Percentiles rank a stretch among this genome's conserved stretches.
phyloP scores from a whole-genome alignment of 2,113 vertebrate species.

The Syrmaticus mikado region DNA sequence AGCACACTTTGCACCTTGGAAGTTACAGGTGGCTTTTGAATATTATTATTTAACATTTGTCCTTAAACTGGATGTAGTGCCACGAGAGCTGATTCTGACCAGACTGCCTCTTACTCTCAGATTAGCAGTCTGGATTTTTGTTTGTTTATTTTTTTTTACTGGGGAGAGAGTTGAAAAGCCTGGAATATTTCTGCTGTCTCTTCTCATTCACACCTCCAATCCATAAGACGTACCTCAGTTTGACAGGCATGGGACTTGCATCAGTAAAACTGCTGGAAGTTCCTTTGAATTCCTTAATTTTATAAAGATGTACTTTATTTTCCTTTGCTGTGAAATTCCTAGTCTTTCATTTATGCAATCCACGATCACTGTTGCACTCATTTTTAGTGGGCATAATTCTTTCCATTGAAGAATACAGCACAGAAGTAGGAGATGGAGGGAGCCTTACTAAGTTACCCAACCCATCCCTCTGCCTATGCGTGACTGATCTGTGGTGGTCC shows the following conservation, averaged over 20 bases:
- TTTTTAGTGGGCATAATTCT: background rate
- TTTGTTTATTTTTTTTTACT: background rate
- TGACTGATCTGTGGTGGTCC: background rate
- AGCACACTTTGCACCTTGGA: background rate
- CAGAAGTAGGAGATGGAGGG: background rate
- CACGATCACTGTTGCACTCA: background rate
- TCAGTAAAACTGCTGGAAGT: background rate
- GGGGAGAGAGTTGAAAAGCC: background rate
- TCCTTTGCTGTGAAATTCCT: conserved; percentile 25
- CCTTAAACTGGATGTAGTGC: background rate
- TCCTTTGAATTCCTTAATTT: background rate
- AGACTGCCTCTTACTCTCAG: background rate
- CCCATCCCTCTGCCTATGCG: background rate
- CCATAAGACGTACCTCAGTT: background rate
- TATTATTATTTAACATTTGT: background rate
- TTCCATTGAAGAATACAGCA: background rate
- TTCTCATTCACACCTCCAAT: background rate
- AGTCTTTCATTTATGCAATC: background rate
- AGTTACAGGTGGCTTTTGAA: background rate
- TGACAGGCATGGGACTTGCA: background rate
- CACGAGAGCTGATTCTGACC: background rate
- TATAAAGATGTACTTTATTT: background rate
- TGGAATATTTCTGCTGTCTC: background rate
- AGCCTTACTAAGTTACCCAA: background rate
- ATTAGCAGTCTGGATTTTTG: background rate